Base-by-base conservation (phyloP, 2,797 vertebrate species). In the Basileuterus tristriatus region DNA sequence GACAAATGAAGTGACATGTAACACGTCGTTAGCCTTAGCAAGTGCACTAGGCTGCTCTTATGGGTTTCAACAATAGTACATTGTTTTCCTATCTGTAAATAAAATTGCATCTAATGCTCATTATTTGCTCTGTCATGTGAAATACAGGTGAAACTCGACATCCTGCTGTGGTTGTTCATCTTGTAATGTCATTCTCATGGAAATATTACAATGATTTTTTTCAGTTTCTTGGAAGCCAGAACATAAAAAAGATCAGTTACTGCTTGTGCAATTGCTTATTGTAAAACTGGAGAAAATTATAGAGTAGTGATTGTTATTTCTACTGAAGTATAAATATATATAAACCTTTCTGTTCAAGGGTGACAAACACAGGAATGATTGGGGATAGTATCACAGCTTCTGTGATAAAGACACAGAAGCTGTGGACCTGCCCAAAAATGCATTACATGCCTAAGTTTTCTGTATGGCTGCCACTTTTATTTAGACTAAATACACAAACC, bases 301-400 rank as follows among this genome's bases (percentile, higher is more conserved):
- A 43, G n/a, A 46, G 13, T 34, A 67, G 11, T 21, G 11, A 32
- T 6, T 64, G 9, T 26, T 72, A 64, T 87, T 83, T 64, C 27
- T 43, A 7, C 5, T 10, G 9, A 62, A 67, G 4, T 59, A 30
- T 26, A 36, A 41, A 15, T 39, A 23, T 7, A 46, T n/a, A 43
- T 26, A 74, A 77, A 13, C 1, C 6, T 64, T 43, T 81, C 32
- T 74, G 7, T 60, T 87, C 29, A 65, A 77, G 41, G 4, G 1
- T 68, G 36, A 59, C 14, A 65, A 72, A 47, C 4, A 34, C 23
- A 34, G 30, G 29, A 69, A 52, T 46, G 15, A 29, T 39, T 70
- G 7, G 18, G 6, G 8, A 46, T 34, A 0, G 0, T 67, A 36
- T n/a, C n/a, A n/a, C n/a, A n/a, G n/a, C n/a, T n/a, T n/a, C n/a